phyloP scores from a whole-genome alignment of 2,113 vertebrate species.

The Ellobius talpinus region DNA sequence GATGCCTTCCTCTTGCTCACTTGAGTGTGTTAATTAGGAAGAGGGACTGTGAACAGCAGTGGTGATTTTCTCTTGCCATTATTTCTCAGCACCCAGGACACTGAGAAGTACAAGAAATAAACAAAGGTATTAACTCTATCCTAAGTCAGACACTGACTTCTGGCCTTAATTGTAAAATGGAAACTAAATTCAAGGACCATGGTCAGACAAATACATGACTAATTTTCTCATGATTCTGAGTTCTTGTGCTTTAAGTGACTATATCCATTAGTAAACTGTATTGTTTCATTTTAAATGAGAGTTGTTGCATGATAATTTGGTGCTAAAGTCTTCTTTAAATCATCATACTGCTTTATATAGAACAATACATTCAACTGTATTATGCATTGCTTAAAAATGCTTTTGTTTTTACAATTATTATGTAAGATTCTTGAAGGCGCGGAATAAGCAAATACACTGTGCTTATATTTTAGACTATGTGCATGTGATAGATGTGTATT shows the following conservation, averaged over 20 bases:
- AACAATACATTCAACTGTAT: neutral
- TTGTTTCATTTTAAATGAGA: neutral
- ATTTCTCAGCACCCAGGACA: neutral
- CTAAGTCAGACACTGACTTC: neutral
- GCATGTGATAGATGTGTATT: neutral
- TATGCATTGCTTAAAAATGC: neutral
- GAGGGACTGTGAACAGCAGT: neutral
- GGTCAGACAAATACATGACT: neutral
- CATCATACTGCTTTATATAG: neutral
- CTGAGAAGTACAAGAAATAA: neutral
- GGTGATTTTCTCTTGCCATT: neutral
- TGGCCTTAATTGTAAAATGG: neutral
- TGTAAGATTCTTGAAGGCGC: constrained; percentile 3
- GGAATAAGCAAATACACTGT: neutral
- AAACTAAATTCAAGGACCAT: neutral
- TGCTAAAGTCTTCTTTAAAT: neutral
- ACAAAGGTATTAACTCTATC: neutral
- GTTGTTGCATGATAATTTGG: neutral
- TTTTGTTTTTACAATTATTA: constrained; percentile 24
- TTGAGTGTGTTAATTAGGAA: neutral
- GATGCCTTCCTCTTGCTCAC: neutral
- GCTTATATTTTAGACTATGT: neutral
- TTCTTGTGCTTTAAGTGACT: neutral
- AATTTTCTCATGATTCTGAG: neutral
- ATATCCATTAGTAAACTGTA: neutral